Percentiles rank a stretch among this genome's conserved stretches.
These are phyloP conservation scores for Latrodectus hesperus DNA, from an alignment of 2,888 invertebrate genomes.

Conservation along the genomic window DNA sequence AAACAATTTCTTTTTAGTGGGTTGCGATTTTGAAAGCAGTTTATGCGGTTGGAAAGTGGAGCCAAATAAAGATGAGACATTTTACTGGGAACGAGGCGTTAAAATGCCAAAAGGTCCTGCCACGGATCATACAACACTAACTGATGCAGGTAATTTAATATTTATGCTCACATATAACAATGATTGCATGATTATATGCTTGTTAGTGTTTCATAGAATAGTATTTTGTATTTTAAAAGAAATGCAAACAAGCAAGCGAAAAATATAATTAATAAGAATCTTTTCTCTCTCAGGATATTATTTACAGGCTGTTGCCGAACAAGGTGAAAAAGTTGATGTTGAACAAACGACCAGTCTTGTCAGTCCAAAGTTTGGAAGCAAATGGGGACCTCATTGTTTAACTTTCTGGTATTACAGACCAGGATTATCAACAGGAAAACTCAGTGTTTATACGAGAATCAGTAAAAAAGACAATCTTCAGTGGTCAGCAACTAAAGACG, in stretches of 20 bases:
- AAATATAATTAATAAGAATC: background rate
- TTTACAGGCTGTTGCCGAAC: constrained; percentile 44
- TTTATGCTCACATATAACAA: background rate
- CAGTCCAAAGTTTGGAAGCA: constrained; percentile 6
- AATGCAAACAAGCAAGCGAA: background rate
- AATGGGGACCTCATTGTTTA: constrained; percentile 58
- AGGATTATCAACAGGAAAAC: constrained; percentile 37
- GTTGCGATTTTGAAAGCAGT: constrained; percentile 64
- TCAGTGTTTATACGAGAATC: constrained; percentile 24
- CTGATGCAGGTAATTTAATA: constrained; percentile 35
- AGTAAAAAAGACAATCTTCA: background rate
- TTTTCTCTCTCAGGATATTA: constrained; percentile 44
- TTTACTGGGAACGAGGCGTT: constrained; percentile 39
- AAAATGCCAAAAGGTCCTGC: constrained; percentile 31
- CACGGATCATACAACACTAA: constrained; percentile 49
- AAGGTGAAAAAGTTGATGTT: background rate
- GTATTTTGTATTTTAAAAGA: background rate
- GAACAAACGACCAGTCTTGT: constrained; percentile 34
- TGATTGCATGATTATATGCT: background rate
- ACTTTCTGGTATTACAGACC: constrained; percentile 66
- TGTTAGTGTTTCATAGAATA: background rate
- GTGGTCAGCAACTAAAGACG: constrained; percentile 43
- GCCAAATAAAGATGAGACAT: constrained; percentile 19
- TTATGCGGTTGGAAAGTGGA: constrained; percentile 63
- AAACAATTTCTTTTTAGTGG: constrained; percentile 11